Percentiles rank a stretch among this genome's conserved stretches.
Conservation (phyloP, 2,888 invertebrate genomes). For the Asteroscopus sphinx region DNA sequence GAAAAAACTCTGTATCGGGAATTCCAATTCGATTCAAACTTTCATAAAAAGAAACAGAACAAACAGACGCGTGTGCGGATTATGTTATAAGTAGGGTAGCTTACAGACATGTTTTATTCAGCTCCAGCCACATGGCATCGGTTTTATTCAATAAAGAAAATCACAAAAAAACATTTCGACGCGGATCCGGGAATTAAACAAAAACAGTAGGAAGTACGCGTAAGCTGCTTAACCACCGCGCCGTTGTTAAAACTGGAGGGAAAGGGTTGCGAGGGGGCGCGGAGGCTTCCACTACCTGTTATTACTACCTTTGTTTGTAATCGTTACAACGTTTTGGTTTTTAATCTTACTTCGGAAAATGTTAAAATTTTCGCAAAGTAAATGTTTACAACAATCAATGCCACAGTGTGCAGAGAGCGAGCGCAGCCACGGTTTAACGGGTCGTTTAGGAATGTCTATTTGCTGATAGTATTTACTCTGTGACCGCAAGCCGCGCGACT, state of each 20-base stretch:
- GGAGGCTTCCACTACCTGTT: conserved; percentile 12
- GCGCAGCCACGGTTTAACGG: conserved; percentile 5
- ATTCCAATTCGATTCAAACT: conserved; percentile 32
- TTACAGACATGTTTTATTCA: conserved; percentile 49
- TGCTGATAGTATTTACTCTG: conserved; percentile 31
- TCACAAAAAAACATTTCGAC: conserved; percentile 39
- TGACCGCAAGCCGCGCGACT: not conserved
- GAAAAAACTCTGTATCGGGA: conserved; percentile 17
- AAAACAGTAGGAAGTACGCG: conserved; percentile 25
- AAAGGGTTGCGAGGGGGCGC: conserved; percentile 34
- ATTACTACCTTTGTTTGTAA: conserved; percentile 24
- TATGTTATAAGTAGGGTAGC: conserved; percentile 41
- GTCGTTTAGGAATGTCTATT: conserved; percentile 31
- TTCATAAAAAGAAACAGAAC: conserved; percentile 38
- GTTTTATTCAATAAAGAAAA: conserved; percentile 47
- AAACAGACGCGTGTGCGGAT: conserved; percentile 33
- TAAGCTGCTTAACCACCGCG: conserved; percentile 50
- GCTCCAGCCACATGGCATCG: conserved; percentile 20
- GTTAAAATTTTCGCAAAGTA: conserved; percentile 8
- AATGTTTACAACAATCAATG: conserved; percentile 17
- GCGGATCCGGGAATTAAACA: conserved; percentile 49
- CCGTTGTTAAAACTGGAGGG: conserved; percentile 29
- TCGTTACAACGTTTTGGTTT: conserved; percentile 2
- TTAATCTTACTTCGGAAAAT: conserved; percentile 1
- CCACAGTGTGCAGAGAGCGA: not conserved